Evolutionary conservation across 1,140 invertebrate genomes (phyloP).

Genomic region (Megalonaias nervosa): DNA sequence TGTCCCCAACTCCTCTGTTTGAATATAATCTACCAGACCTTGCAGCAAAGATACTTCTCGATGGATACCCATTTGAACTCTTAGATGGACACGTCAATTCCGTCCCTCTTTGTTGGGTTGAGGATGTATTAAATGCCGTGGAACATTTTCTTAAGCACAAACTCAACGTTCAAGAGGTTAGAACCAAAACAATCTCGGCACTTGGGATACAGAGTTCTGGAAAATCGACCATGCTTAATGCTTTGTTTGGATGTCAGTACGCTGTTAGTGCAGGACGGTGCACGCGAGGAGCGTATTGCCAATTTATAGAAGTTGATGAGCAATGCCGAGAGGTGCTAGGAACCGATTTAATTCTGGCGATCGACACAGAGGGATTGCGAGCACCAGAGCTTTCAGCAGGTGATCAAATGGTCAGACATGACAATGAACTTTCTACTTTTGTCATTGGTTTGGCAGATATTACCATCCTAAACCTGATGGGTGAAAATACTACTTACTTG

Average conservation of each 20-base stretch:
- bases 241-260: constrained; percentile 12
- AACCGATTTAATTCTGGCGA: constrained; percentile 5
- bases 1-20: no score
- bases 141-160: no score
- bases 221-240: constrained; percentile 21
- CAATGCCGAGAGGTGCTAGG: no score
- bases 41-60: no score
- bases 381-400: not conserved
- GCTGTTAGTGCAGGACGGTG: constrained; percentile 10
- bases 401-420: not conserved
- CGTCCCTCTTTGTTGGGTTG: no score
- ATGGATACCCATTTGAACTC: no score
- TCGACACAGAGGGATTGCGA: constrained; percentile 22
- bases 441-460: constrained; percentile 25
- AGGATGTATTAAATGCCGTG: no score
- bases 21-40: no score
- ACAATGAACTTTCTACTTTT: constrained; percentile 25
- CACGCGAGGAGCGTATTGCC: constrained; percentile 11
- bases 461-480: constrained; percentile 16
- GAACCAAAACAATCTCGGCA: not conserved
- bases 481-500: constrained; percentile 10
- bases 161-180: no score
- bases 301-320: constrained; percentile 7
- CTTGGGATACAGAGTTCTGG: constrained; percentile 29
- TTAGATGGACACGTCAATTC: no score